These are phyloP conservation scores for Suillia variegata DNA, from an alignment of 2,888 invertebrate genomes.

Conservation along the genomic window DNA sequence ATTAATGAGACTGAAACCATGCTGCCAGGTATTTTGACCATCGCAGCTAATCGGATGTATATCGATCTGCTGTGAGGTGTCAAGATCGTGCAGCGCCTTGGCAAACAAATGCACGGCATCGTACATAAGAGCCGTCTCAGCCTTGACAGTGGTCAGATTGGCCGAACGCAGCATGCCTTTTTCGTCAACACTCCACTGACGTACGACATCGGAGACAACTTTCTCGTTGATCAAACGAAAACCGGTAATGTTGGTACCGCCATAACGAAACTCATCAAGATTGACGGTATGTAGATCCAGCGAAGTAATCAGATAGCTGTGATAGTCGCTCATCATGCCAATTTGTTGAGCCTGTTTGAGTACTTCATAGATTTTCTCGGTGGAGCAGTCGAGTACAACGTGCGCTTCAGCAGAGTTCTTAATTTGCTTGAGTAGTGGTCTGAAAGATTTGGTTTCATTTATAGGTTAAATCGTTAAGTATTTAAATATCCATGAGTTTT, in stretches of 20 bases:
- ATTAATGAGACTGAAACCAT: constrained; percentile 93
- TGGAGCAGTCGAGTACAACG: constrained; percentile 87
- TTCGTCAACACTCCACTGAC: constrained; percentile 81
- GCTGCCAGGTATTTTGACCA: constrained; percentile 88
- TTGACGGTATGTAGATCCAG: constrained; percentile 91
- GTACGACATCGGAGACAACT: constrained; percentile 78
- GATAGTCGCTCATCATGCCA: constrained; percentile 96
- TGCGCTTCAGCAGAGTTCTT: constrained; percentile 91
- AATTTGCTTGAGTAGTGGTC: constrained; percentile 87
- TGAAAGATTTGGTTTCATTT: too few relatives aligned
- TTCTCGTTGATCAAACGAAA: constrained; percentile 87
- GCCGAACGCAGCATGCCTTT: constrained; percentile 67
- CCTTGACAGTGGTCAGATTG: constrained; percentile 59
- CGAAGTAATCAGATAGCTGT: constrained; percentile 91
- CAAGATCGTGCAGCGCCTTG: constrained; percentile 88
- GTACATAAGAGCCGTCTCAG: constrained; percentile 95
- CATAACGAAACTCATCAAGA: constrained; percentile 91
- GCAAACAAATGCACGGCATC: constrained; percentile 95
- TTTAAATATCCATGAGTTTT: constrained; percentile 34
- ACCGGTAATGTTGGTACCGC: constrained; percentile 94
- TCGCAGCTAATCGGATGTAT: constrained; percentile 87
- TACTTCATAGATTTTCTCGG: constrained; percentile 83
- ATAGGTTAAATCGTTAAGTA: not conserved
- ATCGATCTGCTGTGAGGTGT: constrained; percentile 87
- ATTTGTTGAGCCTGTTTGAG: constrained; percentile 94